A percentile compares a stretch with the other conserved stretches of the same genome.
Evolutionary conservation across 2,113 vertebrate genomes (phyloP).

Genomic region (Varanus salvator): DNA sequence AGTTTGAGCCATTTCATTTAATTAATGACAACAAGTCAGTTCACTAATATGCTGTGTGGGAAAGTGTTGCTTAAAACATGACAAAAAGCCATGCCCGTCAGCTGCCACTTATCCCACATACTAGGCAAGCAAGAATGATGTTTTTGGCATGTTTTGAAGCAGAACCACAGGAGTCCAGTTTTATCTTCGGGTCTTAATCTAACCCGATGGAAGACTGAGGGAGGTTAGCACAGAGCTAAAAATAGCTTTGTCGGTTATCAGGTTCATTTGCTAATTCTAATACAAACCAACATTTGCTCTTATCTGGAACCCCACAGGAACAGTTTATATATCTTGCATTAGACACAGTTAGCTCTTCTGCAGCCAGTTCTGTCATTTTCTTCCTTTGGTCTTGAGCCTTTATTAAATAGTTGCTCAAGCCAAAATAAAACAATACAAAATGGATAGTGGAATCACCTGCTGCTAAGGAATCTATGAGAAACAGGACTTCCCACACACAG

Average conservation of each 20-base stretch:
- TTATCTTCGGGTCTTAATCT: slow-evolving; percentile 47
- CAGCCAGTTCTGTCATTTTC: slow-evolving; percentile 37
- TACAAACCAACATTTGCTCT: slow-evolving; percentile 61
- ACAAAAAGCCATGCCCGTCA: neutral
- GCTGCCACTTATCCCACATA: slow-evolving; percentile 28
- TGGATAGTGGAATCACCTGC: rapidly evolving
- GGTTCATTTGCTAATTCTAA: slow-evolving; percentile 60
- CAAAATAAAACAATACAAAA: slow-evolving; percentile 3
- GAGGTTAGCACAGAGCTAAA: slow-evolving; percentile 50
- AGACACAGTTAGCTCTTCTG: neutral
- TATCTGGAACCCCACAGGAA: slow-evolving; percentile 53
- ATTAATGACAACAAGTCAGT: neutral
- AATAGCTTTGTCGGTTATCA: slow-evolving; percentile 63
- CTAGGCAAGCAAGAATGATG: neutral
- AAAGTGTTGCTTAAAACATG: slow-evolving; percentile 18
- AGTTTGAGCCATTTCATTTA: neutral
- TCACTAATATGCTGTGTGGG: rapidly evolving
- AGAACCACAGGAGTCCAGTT: slow-evolving; percentile 36
- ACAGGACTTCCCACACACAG: neutral
- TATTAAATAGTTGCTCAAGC: slow-evolving; percentile 3
- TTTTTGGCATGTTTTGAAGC: neutral
- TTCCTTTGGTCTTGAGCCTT: neutral
- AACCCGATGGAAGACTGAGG: slow-evolving; percentile 54
- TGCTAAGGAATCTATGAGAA: neutral
- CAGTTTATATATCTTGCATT: slow-evolving; percentile 63